These are phyloP conservation scores for Calosoma granatense DNA, from an alignment of 1,140 invertebrate genomes.

Conservation along the genomic window DNA sequence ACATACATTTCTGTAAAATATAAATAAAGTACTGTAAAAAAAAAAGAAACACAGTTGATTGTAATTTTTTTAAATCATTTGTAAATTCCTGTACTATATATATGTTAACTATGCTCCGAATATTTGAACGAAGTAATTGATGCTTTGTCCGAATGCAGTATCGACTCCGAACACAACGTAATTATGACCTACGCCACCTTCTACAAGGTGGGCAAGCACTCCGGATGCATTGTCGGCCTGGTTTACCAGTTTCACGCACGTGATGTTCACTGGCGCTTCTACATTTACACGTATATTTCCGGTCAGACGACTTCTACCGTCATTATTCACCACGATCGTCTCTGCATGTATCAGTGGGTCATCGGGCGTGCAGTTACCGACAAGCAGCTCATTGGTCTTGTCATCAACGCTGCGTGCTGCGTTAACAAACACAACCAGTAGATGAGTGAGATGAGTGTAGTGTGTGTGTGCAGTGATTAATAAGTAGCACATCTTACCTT, in stretches of 20 bases:
- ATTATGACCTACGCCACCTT: slow-evolving; percentile 28
- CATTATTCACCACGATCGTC: slow-evolving; percentile 26
- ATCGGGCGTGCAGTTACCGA: slow-evolving; percentile 24
- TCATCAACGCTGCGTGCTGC: no score
- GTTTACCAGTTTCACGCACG: slow-evolving; percentile 26
- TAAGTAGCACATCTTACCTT: no score
- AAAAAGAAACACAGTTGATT: no score
- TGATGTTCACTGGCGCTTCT: slow-evolving; percentile 24
- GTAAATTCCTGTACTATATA: no score
- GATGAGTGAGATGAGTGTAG: no score
- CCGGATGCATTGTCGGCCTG: slow-evolving; percentile 22
- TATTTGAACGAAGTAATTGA: slow-evolving; percentile 28
- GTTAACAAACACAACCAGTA: no score
- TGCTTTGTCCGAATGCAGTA: slow-evolving; percentile 26
- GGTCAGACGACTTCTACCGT: slow-evolving; percentile 24
- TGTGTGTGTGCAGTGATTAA: no score
- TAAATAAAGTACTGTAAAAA: no score
- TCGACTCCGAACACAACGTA: slow-evolving; percentile 26
- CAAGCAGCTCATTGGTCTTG: slow-evolving; percentile 25
- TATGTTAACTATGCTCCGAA: no score
- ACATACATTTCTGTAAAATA: no score
- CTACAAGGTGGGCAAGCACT: slow-evolving; percentile 23
- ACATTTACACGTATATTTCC: slow-evolving; percentile 27
- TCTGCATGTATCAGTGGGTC: slow-evolving; percentile 24
- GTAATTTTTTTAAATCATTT: no score